Base-by-base conservation (phyloP, 2,888 invertebrate genomes). In the Mythimna albipuncta region DNA sequence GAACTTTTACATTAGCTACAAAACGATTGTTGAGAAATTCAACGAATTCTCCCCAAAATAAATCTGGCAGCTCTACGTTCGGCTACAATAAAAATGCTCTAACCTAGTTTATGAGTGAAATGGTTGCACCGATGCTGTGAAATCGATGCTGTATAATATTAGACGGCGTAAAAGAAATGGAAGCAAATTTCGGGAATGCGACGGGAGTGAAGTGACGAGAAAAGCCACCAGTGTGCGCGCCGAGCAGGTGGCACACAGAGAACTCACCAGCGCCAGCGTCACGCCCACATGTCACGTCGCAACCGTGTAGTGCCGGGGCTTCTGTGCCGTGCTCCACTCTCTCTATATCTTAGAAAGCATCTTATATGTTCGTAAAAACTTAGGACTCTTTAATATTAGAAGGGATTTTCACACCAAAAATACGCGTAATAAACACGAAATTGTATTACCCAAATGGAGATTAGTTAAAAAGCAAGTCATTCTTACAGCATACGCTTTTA, bases 91-190 rank as follows among this genome's bases (percentile, higher is more conserved):
- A 71, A 77, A 77, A 76, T 68, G 61, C 41, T 69, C 13, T 84
- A 77, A 75, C 71, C 79, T 67, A 75, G 64, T 79, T 79, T 71
- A 65, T 65, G 72, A 79, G 38, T 55, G 62, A 66, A 76, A 73
- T 73, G 61, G 54, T 63, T 58, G 67, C 71, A 82, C 13, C 32
- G 41, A 55, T 58, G 16, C 77, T 62, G 47, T 59, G 55, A 55
- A 77, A 65, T 81, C 72, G 73, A 73, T 73, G 62, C 62, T 35
- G 44, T 54, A 50, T 75, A 71, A 70, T 64, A 71, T 75, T 68
- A 73, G 64, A 64, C 21, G 68, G 11, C 54, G 44, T n/a, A 57
- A 74, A 75, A 67, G 47, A 75, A 79, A 67, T 52, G 19, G 13
- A 50, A 75, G 50, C 54, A 58, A 75, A 59, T 72, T 54, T 71